Base-by-base conservation (phyloP, 1,140 invertebrate genomes). In the Amyelois transitella region DNA sequence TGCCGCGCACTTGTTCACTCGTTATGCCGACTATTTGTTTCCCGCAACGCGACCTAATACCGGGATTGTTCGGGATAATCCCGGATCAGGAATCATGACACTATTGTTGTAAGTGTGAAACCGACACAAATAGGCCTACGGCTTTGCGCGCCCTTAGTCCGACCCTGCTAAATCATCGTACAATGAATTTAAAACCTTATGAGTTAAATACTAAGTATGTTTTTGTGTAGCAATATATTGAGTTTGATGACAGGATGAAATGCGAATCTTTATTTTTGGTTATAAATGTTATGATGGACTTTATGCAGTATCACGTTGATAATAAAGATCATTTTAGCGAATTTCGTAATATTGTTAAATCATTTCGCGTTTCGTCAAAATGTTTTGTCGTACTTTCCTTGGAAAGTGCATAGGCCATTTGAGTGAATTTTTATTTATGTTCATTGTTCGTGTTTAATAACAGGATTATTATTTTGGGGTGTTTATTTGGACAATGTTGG, bases 91-190 rank as follows among this genome's bases (percentile, higher is more conserved):
- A 88, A 88, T 88, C 85, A 88, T 88, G 85, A 85, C 85, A 86
- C 85, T 86, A 88, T 88, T 88, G 85, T 88, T 86, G 85, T 85
- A 86, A 88, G 85, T 88, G 82, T 86, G 85, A 88, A 88, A 88
- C 85, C 82, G 85, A 86, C 81, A 80, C 80, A 88, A 88, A 88
- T 88, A 88, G 82, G 85, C 81, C 85, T 82, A 80, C 72, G 77
- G 81, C 78, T 83, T 80, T 86, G 60, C 61, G 59, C 64, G 58
- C 59, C 77, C 81, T 77, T 64, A 54, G 55, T 60, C 47, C 57
- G 55, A 52, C 57, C 62, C 54, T 44, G 18, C 10, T 20, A 24
- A 53, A 52, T 21, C 2, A 22, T 24, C 12, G 12, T 17, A 4
- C 4, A 53, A 3, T 12, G 1, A 20, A 43, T 6, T 55, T 20